Conservation (phyloP, 2,113 vertebrate genomes). For the Natator depressus region DNA sequence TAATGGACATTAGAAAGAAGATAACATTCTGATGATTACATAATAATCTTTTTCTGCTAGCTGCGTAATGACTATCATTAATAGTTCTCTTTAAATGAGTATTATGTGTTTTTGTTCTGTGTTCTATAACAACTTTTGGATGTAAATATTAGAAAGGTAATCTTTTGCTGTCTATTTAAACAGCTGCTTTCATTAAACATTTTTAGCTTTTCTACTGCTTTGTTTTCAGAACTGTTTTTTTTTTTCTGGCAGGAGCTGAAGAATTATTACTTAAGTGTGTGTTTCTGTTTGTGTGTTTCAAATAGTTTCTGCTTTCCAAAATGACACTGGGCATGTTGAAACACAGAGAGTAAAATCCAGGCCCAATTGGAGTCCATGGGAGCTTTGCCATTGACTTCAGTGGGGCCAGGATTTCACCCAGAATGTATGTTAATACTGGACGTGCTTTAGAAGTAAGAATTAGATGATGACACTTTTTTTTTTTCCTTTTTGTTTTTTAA, state of each 20-base stretch:
- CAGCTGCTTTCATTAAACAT: background rate
- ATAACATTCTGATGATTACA: constrained; percentile 59
- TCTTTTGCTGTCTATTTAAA: constrained; percentile 11
- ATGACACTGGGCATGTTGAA: background rate
- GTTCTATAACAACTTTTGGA: background rate
- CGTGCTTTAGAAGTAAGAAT: background rate
- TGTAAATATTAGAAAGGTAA: no score
- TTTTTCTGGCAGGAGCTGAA: background rate
- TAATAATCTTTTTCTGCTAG: constrained; percentile 42
- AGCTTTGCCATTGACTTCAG: background rate
- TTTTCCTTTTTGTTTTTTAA: background rate
- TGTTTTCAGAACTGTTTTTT: constrained; percentile 20
- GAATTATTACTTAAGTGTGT: background rate
- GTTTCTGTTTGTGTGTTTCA: constrained; percentile 21
- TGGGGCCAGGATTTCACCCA: background rate
- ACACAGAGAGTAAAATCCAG: background rate
- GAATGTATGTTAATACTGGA: background rate
- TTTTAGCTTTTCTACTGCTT: background rate
- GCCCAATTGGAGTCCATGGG: background rate
- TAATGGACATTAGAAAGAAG: constrained; percentile 53
- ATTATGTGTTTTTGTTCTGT: background rate
- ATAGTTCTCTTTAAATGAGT: constrained; percentile 53
- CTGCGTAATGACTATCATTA: constrained; percentile 14
- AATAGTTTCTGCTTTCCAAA: background rate
- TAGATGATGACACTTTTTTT: background rate